Percentiles rank a stretch among this genome's conserved stretches.
Conservation (phyloP, 2,797 vertebrate species). For the Eulemur albifrons region DNA sequence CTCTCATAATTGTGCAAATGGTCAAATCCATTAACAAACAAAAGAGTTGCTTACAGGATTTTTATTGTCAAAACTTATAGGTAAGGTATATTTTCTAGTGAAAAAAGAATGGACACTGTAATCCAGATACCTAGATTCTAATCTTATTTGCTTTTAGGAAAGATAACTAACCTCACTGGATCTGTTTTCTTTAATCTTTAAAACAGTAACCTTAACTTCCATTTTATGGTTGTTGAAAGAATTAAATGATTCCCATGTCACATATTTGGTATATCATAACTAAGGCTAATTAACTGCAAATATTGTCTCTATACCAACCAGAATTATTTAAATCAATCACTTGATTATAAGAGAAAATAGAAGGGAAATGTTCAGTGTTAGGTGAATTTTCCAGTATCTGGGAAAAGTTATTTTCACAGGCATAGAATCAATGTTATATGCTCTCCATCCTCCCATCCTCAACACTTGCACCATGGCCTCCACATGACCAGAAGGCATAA, state of each 20-base stretch:
- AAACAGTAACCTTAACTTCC: neutral
- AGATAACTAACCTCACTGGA: neutral
- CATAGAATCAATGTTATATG: neutral
- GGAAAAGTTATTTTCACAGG: neutral
- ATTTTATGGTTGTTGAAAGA: neutral
- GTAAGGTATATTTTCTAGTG: neutral
- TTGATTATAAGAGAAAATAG: neutral
- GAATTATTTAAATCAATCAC: constrained; percentile 25
- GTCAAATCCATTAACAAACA: neutral
- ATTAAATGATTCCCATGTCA: neutral
- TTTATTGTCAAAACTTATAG: neutral
- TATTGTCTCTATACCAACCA: neutral
- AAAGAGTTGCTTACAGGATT: neutral
- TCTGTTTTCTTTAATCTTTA: neutral
- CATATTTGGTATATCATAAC: neutral
- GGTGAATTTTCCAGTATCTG: neutral
- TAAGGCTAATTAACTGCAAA: neutral
- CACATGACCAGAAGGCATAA: neutral
- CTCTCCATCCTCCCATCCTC: neutral
- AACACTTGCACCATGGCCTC: neutral
- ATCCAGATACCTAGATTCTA: neutral
- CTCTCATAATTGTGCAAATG: neutral
- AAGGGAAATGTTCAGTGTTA: neutral
- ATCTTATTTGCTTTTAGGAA: neutral
- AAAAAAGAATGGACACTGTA: neutral